These are phyloP conservation scores for Drosophila nr. medialis DNA, from an alignment of 2,888 invertebrate genomes.

Conservation along the genomic window DNA sequence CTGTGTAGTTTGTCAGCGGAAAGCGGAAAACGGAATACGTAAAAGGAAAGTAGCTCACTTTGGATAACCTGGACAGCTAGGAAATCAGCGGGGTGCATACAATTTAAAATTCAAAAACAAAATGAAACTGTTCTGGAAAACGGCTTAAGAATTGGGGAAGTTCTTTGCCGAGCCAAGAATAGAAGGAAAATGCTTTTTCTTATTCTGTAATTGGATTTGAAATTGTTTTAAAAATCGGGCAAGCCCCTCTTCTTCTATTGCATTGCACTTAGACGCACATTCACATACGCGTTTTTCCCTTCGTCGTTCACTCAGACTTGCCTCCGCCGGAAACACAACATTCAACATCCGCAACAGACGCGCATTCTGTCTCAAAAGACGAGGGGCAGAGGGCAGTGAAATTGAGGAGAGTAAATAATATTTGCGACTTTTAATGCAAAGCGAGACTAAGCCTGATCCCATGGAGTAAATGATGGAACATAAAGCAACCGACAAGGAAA, in stretches of 20 bases:
- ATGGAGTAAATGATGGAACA: constrained; percentile 77
- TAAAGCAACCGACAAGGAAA: constrained; percentile 26
- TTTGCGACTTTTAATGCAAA: constrained; percentile 59
- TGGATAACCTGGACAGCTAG: not conserved
- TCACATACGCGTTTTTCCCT: constrained; percentile 12
- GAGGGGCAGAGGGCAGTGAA: constrained; percentile 11
- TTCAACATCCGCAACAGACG: constrained; percentile 72
- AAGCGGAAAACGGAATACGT: constrained; percentile 26
- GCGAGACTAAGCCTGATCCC: constrained; percentile 73
- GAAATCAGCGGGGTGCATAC: constrained; percentile 54
- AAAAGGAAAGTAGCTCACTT: constrained; percentile 54
- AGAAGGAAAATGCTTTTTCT: constrained; percentile 71
- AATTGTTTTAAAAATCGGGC: constrained; percentile 72
- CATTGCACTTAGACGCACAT: constrained; percentile 31
- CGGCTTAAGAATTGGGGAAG: constrained; percentile 12
- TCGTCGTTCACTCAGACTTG: not conserved
- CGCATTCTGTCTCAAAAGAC: constrained; percentile 7
- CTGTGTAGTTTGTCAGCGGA: constrained; percentile 39
- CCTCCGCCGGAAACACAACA: constrained; percentile 62
- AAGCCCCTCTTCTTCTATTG: constrained; percentile 35
- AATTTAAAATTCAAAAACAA: constrained; percentile 67
- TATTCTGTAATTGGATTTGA: constrained; percentile 75
- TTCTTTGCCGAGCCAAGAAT: constrained; percentile 30
- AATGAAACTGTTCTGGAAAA: constrained; percentile 47
- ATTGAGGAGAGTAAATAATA: constrained; percentile 61